A percentile compares a stretch with the other conserved stretches of the same genome.
Conservation (phyloP, 2,113 vertebrate species). For the Corythornis madagascariensis region DNA sequence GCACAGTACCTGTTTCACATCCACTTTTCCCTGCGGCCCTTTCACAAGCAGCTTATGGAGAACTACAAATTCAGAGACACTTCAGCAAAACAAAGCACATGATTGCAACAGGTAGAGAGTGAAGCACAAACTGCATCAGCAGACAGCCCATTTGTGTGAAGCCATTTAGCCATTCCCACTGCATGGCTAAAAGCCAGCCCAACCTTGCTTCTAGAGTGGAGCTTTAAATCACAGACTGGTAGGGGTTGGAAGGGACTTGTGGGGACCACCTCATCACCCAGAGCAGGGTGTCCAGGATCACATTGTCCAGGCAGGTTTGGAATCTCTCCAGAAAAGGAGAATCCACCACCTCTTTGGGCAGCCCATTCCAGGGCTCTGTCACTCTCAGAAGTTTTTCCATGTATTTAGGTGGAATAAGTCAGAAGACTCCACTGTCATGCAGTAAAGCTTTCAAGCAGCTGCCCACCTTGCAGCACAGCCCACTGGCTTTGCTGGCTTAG, state of each 20-base stretch:
- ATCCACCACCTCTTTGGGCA: too few relatives aligned
- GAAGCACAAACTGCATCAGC: not conserved
- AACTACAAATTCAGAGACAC: not conserved
- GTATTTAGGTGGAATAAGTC: too few relatives aligned
- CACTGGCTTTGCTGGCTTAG: too few relatives aligned
- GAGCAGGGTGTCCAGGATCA: too few relatives aligned
- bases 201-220: rapidly evolving
- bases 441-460: too few relatives aligned
- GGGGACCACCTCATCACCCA: not conserved
- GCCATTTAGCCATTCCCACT: too few relatives aligned
- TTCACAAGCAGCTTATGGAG: not conserved
- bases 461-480: too few relatives aligned
- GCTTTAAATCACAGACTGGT: not conserved
- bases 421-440: too few relatives aligned
- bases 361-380: too few relatives aligned
- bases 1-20: not conserved
- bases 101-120: not conserved
- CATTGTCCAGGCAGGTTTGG: too few relatives aligned
- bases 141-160: rapidly evolving
- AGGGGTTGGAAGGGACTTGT: not conserved
- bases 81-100: not conserved
- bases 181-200: not conserved
- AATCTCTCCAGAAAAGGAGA: too few relatives aligned
- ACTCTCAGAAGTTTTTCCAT: too few relatives aligned
- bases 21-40: not conserved